Percentiles rank a stretch among this genome's conserved stretches.
phyloP scores from a whole-genome alignment of 2,797 vertebrate species.

The Molossus alvarezi region DNA sequence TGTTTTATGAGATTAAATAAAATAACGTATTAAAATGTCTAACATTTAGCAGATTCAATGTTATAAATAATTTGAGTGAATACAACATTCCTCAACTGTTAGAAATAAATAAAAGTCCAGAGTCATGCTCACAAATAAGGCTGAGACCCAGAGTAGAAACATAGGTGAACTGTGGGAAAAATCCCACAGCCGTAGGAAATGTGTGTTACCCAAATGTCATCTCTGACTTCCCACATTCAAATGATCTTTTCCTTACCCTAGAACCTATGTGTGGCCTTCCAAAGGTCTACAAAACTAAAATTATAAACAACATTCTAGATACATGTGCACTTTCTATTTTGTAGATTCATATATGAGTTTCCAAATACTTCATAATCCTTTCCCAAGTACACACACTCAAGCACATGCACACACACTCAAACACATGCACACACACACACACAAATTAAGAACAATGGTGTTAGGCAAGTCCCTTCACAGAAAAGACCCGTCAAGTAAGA shows the following conservation, averaged over 20 bases:
- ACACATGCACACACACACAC: too few relatives aligned
- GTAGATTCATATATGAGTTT: neutral
- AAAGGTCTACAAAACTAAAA: neutral
- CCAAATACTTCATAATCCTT: neutral
- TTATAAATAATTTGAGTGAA: neutral
- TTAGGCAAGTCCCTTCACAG: neutral
- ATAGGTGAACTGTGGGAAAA: constrained; percentile 1
- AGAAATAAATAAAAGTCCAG: neutral
- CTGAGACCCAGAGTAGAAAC: neutral
- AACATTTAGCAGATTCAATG: neutral
- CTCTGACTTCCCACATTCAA: neutral
- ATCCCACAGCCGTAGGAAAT: constrained; percentile 10
- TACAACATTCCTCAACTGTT: constrained; percentile 49
- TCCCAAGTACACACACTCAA: neutral
- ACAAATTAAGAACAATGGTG: neutral
- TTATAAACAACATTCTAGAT: neutral
- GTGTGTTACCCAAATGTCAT: neutral
- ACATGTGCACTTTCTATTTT: neutral
- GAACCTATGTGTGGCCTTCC: neutral
- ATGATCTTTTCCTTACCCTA: neutral
- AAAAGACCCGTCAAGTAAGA: neutral
- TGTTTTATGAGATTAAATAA: constrained; percentile 38
- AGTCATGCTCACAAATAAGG: neutral
- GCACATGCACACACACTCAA: neutral
- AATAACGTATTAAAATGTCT: constrained; percentile 31